Percentiles rank a stretch among this genome's conserved stretches.
Conservation (phyloP, 2,797 vertebrate genomes). For the Pseudochaenichthys georgianus region DNA sequence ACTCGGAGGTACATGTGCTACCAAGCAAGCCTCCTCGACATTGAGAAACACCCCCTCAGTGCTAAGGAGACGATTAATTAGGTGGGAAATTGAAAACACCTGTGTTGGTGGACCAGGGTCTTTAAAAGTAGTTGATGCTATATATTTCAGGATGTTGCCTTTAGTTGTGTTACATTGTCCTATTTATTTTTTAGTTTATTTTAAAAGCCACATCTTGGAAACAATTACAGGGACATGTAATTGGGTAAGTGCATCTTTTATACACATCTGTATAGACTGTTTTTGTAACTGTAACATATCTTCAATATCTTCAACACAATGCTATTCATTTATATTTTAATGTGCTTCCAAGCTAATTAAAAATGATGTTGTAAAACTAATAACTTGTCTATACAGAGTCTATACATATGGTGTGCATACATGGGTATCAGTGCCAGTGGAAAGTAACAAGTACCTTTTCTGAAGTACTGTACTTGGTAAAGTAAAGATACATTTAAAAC, state of each 20-base stretch:
- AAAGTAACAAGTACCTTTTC: too few species aligned
- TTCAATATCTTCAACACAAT: not conserved
- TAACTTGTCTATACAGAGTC: not conserved
- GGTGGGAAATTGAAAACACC: constrained; percentile 10
- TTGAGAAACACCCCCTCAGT: too few species aligned
- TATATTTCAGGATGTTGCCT: constrained; percentile 3
- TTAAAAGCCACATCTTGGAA: not conserved
- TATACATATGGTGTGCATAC: not conserved
- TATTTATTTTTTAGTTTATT: not conserved
- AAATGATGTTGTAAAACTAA: not conserved
- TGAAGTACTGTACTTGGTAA: too few species aligned
- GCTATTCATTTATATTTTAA: not conserved
- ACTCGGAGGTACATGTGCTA: too few species aligned
- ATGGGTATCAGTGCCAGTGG: not conserved
- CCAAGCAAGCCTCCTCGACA: too few species aligned
- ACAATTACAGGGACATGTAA: not conserved
- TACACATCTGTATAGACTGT: not conserved
- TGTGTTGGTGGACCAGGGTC: not conserved
- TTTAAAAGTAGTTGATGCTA: not conserved
- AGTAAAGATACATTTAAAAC: too few species aligned
- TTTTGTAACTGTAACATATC: not conserved
- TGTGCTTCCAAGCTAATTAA: not conserved
- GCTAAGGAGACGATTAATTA: constrained; percentile 12
- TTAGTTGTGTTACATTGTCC: not conserved
- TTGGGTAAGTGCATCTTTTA: not conserved